These are phyloP conservation scores for Dinothrombium tinctorium DNA, from an alignment of 1,140 invertebrate species.

Conservation along the genomic window DNA sequence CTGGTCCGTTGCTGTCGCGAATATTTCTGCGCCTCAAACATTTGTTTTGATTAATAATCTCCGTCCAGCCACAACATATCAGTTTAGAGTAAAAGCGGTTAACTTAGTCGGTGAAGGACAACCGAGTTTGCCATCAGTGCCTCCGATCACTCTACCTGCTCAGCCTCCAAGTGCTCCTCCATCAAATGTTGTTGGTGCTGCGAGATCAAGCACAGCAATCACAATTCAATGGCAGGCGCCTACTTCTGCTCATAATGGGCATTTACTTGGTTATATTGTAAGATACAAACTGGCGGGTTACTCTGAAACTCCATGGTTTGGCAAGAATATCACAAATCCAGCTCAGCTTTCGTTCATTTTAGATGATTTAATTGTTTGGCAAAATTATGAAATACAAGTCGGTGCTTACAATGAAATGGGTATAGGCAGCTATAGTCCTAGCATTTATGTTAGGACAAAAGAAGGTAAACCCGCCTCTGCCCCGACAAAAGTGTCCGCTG, in stretches of 20 bases:
- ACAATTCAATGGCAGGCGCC: slow-evolving; percentile 94
- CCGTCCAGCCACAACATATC: slow-evolving; percentile 78
- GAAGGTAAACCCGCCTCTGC: slow-evolving; percentile 51
- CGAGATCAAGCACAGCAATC: slow-evolving; percentile 74
- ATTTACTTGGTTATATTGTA: slow-evolving; percentile 75
- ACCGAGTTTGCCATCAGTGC: slow-evolving; percentile 1
- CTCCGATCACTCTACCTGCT: slow-evolving; percentile 11
- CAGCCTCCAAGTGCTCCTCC: slow-evolving; percentile 61
- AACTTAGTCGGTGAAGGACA: slow-evolving; percentile 49
- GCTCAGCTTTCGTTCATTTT: slow-evolving; percentile 76
- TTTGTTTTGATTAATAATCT: slow-evolving; percentile 59
- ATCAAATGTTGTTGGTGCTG: slow-evolving; percentile 65
- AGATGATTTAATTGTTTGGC: slow-evolving; percentile 85
- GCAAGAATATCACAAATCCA: slow-evolving; percentile 72
- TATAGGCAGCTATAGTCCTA: slow-evolving; percentile 70
- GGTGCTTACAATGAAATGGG: slow-evolving; percentile 94
- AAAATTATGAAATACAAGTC: slow-evolving; percentile 89
- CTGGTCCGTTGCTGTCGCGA: slow-evolving; percentile 57
- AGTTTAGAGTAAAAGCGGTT: slow-evolving; percentile 80
- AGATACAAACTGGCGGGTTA: slow-evolving; percentile 75
- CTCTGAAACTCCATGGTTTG: slow-evolving; percentile 34
- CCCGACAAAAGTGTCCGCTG: slow-evolving; percentile 50
- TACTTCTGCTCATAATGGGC: slow-evolving; percentile 70
- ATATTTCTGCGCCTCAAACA: slow-evolving; percentile 49
- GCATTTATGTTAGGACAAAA: slow-evolving; percentile 73